Percentiles rank a stretch among this genome's conserved stretches.
phyloP scores from a whole-genome alignment of 2,113 vertebrate genomes.

The Megaleporinus macrocephalus region DNA sequence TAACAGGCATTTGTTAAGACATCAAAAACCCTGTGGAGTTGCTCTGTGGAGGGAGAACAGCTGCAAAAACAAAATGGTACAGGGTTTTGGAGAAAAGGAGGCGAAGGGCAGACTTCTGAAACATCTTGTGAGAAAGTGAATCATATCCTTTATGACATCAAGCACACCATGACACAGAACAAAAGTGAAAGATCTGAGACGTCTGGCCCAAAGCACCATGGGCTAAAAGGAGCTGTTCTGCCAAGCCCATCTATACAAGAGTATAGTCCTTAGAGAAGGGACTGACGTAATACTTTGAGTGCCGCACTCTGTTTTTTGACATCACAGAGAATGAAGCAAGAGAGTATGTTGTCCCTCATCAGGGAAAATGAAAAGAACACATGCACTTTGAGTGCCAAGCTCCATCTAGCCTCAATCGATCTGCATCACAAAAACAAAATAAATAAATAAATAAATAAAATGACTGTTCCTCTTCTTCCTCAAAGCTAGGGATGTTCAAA shows the following conservation, averaged over 20 bases:
- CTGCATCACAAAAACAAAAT: not conserved
- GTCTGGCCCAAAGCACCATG: not conserved
- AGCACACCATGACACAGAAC: slow-evolving; percentile 47
- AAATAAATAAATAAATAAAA: too few species aligned
- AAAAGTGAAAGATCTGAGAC: slow-evolving; percentile 32
- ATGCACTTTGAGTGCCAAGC: not conserved
- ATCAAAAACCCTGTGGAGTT: slow-evolving; percentile 37
- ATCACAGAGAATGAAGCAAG: not conserved
- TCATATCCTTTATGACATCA: slow-evolving; percentile 54
- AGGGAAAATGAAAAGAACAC: not conserved
- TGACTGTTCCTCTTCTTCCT: slow-evolving; percentile 41
- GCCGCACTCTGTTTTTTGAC: not conserved
- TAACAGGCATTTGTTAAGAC: slow-evolving; percentile 22
- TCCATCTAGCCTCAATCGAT: not conserved
- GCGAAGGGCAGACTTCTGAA: slow-evolving; percentile 55
- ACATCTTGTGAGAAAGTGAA: slow-evolving; percentile 50
- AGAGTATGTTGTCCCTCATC: not conserved
- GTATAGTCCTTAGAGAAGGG: not conserved
- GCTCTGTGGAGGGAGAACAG: not conserved
- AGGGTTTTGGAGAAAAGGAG: slow-evolving; percentile 24
- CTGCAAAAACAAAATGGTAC: not conserved
- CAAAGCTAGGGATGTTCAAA: slow-evolving; percentile 2
- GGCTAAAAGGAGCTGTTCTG: not conserved
- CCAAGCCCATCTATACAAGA: slow-evolving; percentile 17
- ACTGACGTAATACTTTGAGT: not conserved